Base-by-base conservation (phyloP, 2,797 vertebrate genomes). In the Channa striata region DNA sequence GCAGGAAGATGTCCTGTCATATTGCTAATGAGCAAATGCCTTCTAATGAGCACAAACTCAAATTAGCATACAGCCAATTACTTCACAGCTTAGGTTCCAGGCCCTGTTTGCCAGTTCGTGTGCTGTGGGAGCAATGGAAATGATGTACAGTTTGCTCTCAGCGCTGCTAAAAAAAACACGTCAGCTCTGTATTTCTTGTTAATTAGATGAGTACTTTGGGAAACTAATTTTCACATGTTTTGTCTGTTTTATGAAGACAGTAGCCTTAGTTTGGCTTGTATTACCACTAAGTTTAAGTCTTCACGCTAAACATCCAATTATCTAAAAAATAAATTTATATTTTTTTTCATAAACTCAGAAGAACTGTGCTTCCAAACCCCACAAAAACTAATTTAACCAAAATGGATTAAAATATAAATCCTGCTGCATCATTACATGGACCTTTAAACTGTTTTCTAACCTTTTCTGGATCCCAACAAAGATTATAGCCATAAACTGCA, bases 31-130 rank as follows among this genome's bases (percentile, higher is more conserved):
- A 65, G 20, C 23, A 36, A 43, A 49, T 44, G 25, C 36, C 43
- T 60, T 63, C 37, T 72, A 73, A 81, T 81, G 68, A 76, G 48
- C 66, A 63, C 49, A 72, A 23, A 54, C 11, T 0, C 20, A 40
- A 54, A 56, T 44, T 44, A 44, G 43, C 43, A 44, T 53, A 36
- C 23, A 69, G 56, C 57, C 57, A 74, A 63, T 77, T 75, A 63
- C 61, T 39, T 34, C 21, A 60, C 20, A 34, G n/a, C 60, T 72
- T 40, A 60, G 49, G 20, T 20, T 54, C 6, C 56, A 59, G 59
- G 40, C 17, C 23, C 8, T 4, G 6, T 53, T 68, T 48, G 25
- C 21, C n/a, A 43, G 34, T 34, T 13, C 11, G 17, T 16, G 6
- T 47, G 52, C 19, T 44, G 17, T 5, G 6, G 42, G 47, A 11